phyloP scores from a whole-genome alignment of 2,888 invertebrate genomes.

The Ophion obscuratus region DNA sequence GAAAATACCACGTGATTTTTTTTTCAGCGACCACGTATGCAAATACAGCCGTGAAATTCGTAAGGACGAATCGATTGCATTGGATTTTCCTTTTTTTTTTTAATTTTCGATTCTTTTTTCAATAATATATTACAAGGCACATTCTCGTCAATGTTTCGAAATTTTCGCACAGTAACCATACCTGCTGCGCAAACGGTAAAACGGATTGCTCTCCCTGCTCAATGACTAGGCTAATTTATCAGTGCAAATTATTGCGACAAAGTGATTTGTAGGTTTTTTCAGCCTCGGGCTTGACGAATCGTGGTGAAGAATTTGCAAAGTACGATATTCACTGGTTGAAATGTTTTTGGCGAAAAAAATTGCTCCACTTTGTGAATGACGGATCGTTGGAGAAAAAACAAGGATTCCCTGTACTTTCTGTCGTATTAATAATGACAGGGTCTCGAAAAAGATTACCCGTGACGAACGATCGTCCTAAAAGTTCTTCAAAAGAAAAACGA shows the following conservation, averaged over 20 bases:
- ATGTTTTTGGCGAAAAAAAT: background rate
- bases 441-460: background rate
- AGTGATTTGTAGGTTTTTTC: constrained; percentile 23
- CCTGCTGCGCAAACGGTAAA: constrained; percentile 24
- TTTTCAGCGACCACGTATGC: constrained; percentile 32
- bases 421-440: background rate
- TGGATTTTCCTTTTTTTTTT: constrained; percentile 13
- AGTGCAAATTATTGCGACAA: constrained; percentile 37
- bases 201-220: constrained; percentile 41
- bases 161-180: constrained; percentile 64
- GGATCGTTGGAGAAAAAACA: background rate
- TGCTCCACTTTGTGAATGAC: background rate
- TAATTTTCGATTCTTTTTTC: background rate
- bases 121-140: constrained; percentile 63
- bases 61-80: constrained; percentile 44
- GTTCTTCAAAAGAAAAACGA: background rate
- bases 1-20: constrained; percentile 4
- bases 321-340: constrained; percentile 42
- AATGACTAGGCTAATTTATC: constrained; percentile 67
- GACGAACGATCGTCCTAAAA: background rate
- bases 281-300: constrained; percentile 23
- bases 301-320: constrained; percentile 21
- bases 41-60: constrained; percentile 66
- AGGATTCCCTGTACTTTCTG: background rate
- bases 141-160: constrained; percentile 41